Percentiles rank a stretch among this genome's conserved stretches.
phyloP scores from a whole-genome alignment of 2,888 invertebrate species.

The Volucella inanis region DNA sequence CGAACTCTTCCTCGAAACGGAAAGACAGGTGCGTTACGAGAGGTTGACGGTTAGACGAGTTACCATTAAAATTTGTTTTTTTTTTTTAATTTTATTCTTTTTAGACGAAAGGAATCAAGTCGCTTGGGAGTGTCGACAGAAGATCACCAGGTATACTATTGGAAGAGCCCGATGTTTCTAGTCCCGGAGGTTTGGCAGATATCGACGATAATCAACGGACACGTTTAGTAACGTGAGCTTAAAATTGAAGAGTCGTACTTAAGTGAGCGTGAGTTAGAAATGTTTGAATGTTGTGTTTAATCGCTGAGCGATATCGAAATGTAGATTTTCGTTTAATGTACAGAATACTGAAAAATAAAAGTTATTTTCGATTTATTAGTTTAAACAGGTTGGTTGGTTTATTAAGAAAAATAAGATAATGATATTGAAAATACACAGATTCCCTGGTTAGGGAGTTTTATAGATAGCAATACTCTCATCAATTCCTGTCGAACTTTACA shows the following conservation, averaged over 20 bases:
- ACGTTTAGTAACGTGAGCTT: conserved; percentile 79
- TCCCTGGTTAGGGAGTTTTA: too few species aligned
- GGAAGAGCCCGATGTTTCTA: conserved; percentile 76
- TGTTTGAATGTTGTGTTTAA: neutral
- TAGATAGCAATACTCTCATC: too few species aligned
- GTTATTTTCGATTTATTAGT: too few species aligned
- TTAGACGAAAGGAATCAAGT: conserved; percentile 44
- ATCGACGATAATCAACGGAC: conserved; percentile 79
- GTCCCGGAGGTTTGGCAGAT: conserved; percentile 77
- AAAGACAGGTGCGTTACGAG: conserved; percentile 54
- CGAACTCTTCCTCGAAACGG: conserved; percentile 79
- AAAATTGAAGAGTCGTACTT: neutral
- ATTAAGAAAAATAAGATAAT: too few species aligned
- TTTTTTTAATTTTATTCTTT: conserved; percentile 21
- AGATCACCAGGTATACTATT: conserved; percentile 57
- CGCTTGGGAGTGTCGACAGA: conserved; percentile 39
- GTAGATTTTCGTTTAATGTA: too few species aligned
- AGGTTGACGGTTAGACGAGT: too few species aligned
- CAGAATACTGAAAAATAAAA: too few species aligned
- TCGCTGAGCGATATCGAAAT: too few species aligned
- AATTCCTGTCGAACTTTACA: too few species aligned
- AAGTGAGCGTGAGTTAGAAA: neutral
- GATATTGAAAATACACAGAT: too few species aligned
- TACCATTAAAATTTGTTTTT: neutral
- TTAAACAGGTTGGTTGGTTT: too few species aligned